These are phyloP conservation scores for Teleiodes luculella DNA, from an alignment of 2,888 invertebrate species.

Conservation along the genomic window DNA sequence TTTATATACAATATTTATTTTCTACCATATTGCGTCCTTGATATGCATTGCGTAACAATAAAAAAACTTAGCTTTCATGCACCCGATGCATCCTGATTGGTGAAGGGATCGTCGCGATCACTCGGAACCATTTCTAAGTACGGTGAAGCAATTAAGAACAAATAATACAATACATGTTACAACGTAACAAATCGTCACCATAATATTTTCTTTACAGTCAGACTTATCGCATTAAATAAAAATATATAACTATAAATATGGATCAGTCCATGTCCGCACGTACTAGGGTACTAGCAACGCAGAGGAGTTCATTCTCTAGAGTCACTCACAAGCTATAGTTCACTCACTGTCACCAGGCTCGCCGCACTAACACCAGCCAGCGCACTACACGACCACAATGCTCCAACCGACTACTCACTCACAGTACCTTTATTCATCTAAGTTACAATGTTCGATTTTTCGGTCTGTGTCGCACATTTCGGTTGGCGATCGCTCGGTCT, in stretches of 20 bases:
- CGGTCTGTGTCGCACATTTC: too few species aligned
- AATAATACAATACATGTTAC: slow-evolving; percentile 66
- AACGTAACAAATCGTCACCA: slow-evolving; percentile 65
- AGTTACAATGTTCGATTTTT: too few species aligned
- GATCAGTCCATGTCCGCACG: slow-evolving; percentile 50
- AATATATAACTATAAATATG: slow-evolving; percentile 75
- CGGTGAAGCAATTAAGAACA: slow-evolving; percentile 70
- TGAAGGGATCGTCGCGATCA: slow-evolving; percentile 39
- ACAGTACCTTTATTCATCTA: too few species aligned
- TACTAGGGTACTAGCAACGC: slow-evolving; percentile 30
- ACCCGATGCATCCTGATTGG: slow-evolving; percentile 58
- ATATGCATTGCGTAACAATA: slow-evolving; percentile 79
- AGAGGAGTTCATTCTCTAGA: slow-evolving; percentile 26
- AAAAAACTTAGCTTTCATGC: slow-evolving; percentile 76
- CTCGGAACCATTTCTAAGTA: slow-evolving; percentile 61
- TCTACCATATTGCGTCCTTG: slow-evolving; percentile 79
- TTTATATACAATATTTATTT: slow-evolving; percentile 78
- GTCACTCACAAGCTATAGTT: slow-evolving; percentile 23
- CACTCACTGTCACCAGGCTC: slow-evolving; percentile 10
- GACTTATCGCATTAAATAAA: slow-evolving; percentile 77
- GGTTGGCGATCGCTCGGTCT: too few species aligned
- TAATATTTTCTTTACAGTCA: slow-evolving; percentile 69
- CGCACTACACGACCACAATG: too few species aligned
- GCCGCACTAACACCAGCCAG: too few species aligned
- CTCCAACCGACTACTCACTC: too few species aligned